Percentiles rank a stretch among this genome's conserved stretches.
These are phyloP conservation scores for Andrena bicolor DNA, from an alignment of 2,888 invertebrate genomes.

Conservation along the genomic window DNA sequence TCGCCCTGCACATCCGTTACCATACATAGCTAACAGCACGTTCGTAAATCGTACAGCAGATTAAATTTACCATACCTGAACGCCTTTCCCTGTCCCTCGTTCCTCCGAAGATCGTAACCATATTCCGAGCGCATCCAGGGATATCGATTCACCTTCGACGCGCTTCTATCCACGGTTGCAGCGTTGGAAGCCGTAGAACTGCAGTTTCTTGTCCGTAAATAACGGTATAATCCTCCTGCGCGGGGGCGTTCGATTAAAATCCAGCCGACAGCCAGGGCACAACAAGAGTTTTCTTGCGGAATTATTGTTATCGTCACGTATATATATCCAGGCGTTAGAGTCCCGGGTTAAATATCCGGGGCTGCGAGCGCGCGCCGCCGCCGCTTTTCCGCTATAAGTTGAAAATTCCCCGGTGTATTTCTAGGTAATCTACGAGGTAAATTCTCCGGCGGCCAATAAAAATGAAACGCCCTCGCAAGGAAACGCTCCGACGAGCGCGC, in stretches of 20 bases:
- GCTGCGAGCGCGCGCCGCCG: neutral
- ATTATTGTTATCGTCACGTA: constrained; percentile 62
- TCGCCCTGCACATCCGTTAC: too few relatives aligned
- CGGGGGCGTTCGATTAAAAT: constrained; percentile 51
- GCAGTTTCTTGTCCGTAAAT: constrained; percentile 52
- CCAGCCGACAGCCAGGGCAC: constrained; percentile 34
- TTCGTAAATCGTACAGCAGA: too few relatives aligned
- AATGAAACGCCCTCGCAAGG: constrained; percentile 48
- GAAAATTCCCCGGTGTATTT: constrained; percentile 59
- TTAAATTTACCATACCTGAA: too few relatives aligned
- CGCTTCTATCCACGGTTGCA: neutral
- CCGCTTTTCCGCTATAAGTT: constrained; percentile 34
- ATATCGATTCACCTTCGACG: constrained; percentile 29
- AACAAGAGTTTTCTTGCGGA: constrained; percentile 55
- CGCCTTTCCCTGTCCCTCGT: neutral
- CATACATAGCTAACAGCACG: too few relatives aligned
- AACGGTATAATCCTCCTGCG: constrained; percentile 44
- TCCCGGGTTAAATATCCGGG: constrained; percentile 55
- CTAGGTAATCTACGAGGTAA: constrained; percentile 60
- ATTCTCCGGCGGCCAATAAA: constrained; percentile 59
- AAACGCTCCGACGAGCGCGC: constrained; percentile 41
- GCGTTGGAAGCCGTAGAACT: neutral
- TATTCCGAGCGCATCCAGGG: constrained; percentile 10
- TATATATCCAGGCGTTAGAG: constrained; percentile 53
- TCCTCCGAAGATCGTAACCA: neutral